Evolutionary conservation across 2,888 invertebrate species (phyloP).

Genomic region (Antitype chi): DNA sequence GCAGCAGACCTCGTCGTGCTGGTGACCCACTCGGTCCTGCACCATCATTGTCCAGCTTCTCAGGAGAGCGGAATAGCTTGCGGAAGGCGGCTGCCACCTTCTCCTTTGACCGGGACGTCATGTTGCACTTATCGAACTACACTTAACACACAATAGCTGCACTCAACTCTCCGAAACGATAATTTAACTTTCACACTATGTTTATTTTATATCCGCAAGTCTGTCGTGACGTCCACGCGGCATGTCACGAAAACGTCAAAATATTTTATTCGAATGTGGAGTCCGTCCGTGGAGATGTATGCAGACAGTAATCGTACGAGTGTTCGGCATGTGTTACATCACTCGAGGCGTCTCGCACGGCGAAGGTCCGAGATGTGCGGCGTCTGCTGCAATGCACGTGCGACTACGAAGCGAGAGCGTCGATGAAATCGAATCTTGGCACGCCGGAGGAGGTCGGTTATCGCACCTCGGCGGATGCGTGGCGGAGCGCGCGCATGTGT

Average conservation of each 20-base stretch:
- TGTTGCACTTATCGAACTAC: constrained; percentile 83
- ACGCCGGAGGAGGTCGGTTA: constrained; percentile 82
- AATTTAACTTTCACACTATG: constrained; percentile 72
- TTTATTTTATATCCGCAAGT: constrained; percentile 67
- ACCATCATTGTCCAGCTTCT: constrained; percentile 92
- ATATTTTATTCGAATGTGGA: constrained; percentile 73
- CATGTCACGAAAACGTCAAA: constrained; percentile 80
- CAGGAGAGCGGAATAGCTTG: constrained; percentile 94
- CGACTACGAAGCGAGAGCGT: constrained; percentile 82
- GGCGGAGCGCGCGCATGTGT: constrained; percentile 76
- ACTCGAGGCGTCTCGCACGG: constrained; percentile 77
- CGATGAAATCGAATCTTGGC: constrained; percentile 86
- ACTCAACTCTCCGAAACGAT: constrained; percentile 73
- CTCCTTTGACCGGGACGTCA: constrained; percentile 95
- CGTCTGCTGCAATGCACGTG: constrained; percentile 79
- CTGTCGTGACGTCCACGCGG: constrained; percentile 72
- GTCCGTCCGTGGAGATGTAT: constrained; percentile 47
- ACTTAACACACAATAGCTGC: constrained; percentile 70
- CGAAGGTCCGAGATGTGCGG: constrained; percentile 67
- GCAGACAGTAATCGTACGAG: constrained; percentile 62
- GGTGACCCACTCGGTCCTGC: constrained; percentile 92
- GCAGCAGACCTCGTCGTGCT: constrained; percentile 89
- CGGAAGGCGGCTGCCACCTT: constrained; percentile 95
- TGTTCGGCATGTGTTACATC: constrained; percentile 72
- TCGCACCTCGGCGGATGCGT: constrained; percentile 78